phyloP scores from a whole-genome alignment of 2,888 invertebrate species.

The Spodoptera exigua region DNA sequence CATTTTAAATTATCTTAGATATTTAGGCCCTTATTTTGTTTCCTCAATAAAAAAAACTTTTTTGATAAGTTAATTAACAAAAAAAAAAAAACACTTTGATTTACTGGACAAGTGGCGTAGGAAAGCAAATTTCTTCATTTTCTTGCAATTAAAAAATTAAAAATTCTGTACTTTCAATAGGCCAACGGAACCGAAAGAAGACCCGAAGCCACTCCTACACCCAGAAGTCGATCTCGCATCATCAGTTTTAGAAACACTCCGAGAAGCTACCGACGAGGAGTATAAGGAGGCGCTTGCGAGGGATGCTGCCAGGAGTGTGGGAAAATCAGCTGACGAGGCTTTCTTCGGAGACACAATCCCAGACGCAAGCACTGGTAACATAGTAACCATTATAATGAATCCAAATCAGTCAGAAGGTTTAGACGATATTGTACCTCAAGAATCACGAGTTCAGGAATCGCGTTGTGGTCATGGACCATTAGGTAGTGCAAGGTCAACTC shows the following conservation, averaged over 20 bases:
- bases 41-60: no score
- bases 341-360: slow-evolving; percentile 59
- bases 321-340: slow-evolving; percentile 53
- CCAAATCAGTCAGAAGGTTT: slow-evolving; percentile 57
- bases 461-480: slow-evolving; percentile 66
- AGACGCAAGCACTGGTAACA: slow-evolving; percentile 66
- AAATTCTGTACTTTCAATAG: slow-evolving; percentile 59
- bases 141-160: no score
- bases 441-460: slow-evolving; percentile 72
- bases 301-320: slow-evolving; percentile 71
- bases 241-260: slow-evolving; percentile 80
- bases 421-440: slow-evolving; percentile 66
- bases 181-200: slow-evolving; percentile 64
- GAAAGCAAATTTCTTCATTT: no score
- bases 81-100: no score
- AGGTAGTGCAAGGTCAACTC: slow-evolving; percentile 45
- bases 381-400: slow-evolving; percentile 74
- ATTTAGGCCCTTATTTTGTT: no score
- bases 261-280: slow-evolving; percentile 81
- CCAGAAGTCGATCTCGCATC: slow-evolving; percentile 84
- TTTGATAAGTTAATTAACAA: no score
- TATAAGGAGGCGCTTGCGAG: slow-evolving; percentile 79
- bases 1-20: no score
- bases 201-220: slow-evolving; percentile 76
- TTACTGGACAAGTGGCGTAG: no score